Base-by-base conservation (phyloP, 2,113 vertebrate species). In the Paradoxurus hermaphroditus region DNA sequence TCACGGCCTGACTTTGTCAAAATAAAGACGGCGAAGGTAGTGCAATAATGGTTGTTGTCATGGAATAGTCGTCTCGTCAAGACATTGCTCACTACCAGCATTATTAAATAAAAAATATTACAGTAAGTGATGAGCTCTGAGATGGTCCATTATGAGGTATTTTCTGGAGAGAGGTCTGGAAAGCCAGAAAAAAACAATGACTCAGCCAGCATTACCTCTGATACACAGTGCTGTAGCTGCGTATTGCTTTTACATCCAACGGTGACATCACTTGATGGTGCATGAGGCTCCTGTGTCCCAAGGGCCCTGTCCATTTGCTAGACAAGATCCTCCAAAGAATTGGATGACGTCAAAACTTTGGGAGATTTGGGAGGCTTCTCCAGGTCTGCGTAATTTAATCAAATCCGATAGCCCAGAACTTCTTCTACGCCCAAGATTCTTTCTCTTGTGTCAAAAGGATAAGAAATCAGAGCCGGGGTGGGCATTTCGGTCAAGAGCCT, bases 161-260 rank as follows among this genome's bases (percentile, higher is more conserved):
- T 93, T 96, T 97, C 86, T 93, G 93, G 87, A 96, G 78, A 93
- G 51, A 82, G 21, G 72, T 27, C 36, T 13, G 73, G 59, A 65
- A 68, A 86, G 79, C 36, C 84, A 77, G 75, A 86, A 89, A 90
- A 81, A 63, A 94, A 75, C 86, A 90, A n/a, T 97, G 97, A 98
- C 90, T 97, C 96, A 97, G 96, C 92, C 46, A 27, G 44, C 93
- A 31, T 97, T 90, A 90, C 31, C 77, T 97, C 67, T 82, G 75
- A 82, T 41, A 84, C 90, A 78, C 63, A 94, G 70, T 44, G 12
- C 70, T 77, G 7, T 56, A 19, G 78, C 51, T 1, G 19, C 65
- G 72, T 36, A 34, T 39, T 63, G 86, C 86, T 63, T 85, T 91
- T 36, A 56, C 7, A 21, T 49, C 44, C 68, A 90, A 3, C 31